Evolutionary conservation across 2,113 vertebrate genomes (phyloP).

Genomic region (Myiopsitta monachus): DNA sequence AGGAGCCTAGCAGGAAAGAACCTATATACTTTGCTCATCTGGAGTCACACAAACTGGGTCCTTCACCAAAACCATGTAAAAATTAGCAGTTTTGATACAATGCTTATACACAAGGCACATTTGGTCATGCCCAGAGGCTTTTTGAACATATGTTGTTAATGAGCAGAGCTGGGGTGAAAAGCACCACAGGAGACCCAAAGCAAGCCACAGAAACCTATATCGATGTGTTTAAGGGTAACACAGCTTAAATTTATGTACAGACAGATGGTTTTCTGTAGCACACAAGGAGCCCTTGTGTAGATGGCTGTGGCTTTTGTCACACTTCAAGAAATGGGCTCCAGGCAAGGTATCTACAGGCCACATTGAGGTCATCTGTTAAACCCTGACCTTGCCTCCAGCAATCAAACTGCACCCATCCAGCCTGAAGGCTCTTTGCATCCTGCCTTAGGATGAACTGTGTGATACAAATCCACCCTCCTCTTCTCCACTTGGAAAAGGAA

Average conservation of each 20-base stretch:
- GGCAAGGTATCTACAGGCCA: background rate
- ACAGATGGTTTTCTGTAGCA: background rate
- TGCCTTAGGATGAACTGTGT: background rate
- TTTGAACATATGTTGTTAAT: rapidly evolving
- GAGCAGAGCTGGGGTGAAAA: background rate
- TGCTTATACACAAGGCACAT: rapidly evolving
- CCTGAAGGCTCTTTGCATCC: background rate
- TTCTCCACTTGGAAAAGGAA: background rate
- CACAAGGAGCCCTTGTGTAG: background rate
- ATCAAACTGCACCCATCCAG: background rate
- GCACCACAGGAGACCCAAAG: background rate
- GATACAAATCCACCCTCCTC: rapidly evolving
- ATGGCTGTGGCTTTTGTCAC: background rate
- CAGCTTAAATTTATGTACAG: background rate
- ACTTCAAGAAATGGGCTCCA: background rate
- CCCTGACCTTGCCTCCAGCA: background rate
- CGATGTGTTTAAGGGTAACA: background rate
- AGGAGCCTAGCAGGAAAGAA: background rate
- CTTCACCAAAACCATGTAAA: background rate
- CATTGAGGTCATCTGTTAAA: rapidly evolving
- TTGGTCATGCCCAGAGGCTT: background rate
- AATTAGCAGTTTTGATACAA: background rate
- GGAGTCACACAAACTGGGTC: background rate
- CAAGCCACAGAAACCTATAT: background rate
- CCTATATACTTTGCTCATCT: background rate